Base-by-base conservation (phyloP, 2,797 vertebrate genomes). In the Macroramphosus scolopax region DNA sequence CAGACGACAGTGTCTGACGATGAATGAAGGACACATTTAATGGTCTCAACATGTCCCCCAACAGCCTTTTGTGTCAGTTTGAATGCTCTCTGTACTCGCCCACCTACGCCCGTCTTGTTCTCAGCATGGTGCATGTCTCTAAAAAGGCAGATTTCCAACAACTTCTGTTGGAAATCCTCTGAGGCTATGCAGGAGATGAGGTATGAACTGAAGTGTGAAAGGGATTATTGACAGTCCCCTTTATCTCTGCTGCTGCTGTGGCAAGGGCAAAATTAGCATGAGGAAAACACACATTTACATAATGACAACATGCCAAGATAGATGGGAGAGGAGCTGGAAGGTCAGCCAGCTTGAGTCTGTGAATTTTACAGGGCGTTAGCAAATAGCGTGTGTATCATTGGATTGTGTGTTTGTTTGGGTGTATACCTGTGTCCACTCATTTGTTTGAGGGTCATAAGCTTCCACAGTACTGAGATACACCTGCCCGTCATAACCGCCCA, bases 401-500 rank as follows among this genome's bases (percentile, higher is more conserved):
- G 24, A 36, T 5, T 18, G 17, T 36, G 22, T 11, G 3, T 10
- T 18, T 18, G 26, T 72, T 5, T 20, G 18, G 2, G 50, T 51
- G 33, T 14, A 13, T 76, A 98, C 97, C 95, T 96, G 95, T 55
- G 92, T 92, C 96, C 97, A 99, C 80, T 99, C 95, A 24, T 99
- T 98, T 40, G 93, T 96, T 85, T 97, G 95, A 24, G 97, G 95
- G 77, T 99, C 96, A 0, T 99, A 99, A 42, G 95, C 91, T 63
- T 99, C 97, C 17, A 98, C 97, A 0, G 93, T 94, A 40, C 91
- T 98, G 62, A 98, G 92, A 45, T 98, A 98, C 6, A 93, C 90
- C 82, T 97, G 95, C 16, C 97, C 96, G 16, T 99, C 94, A 30
- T 98, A 98, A 15, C 97, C 97, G 14, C 97, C 97, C 24, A 99